A percentile compares a stretch with the other conserved stretches of the same genome.
Conservation (phyloP, 2,888 invertebrate genomes). For the Agriopis aurantiaria region DNA sequence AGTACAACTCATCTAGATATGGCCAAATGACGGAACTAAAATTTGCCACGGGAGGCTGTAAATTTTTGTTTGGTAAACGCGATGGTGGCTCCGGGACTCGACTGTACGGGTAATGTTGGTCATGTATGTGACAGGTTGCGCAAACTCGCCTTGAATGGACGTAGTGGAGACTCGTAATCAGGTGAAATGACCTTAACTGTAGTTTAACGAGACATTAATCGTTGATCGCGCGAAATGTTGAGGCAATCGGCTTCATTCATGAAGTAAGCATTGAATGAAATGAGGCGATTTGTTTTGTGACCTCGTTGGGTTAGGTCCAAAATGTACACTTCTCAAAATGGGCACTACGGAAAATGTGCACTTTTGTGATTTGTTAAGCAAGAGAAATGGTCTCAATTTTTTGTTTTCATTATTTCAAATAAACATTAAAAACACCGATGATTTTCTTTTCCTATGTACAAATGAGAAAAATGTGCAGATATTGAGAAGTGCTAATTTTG, state of each 20-base stretch:
- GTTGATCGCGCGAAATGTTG: slow-evolving; percentile 14
- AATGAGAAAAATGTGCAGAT: no score
- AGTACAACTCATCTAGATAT: neutral
- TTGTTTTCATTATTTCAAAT: no score
- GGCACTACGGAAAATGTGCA: no score
- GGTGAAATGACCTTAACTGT: slow-evolving; percentile 30
- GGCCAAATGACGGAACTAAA: neutral
- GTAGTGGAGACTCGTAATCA: slow-evolving; percentile 22
- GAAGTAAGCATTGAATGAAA: neutral
- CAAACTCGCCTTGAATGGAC: slow-evolving; percentile 26
- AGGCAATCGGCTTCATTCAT: slow-evolving; percentile 21
- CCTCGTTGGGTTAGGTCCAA: neutral
- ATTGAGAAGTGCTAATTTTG: no score
- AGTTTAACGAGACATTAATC: slow-evolving; percentile 5
- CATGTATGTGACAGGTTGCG: neutral
- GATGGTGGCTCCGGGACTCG: neutral
- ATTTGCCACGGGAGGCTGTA: no score
- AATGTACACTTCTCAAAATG: neutral
- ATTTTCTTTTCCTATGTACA: no score
- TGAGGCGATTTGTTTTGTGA: neutral
- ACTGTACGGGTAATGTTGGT: neutral
- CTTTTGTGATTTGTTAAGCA: no score
- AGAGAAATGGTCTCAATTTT: no score
- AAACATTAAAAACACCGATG: no score
- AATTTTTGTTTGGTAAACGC: neutral